phyloP scores from a whole-genome alignment of 1,140 invertebrate genomes.

The Leucophenga varia region DNA sequence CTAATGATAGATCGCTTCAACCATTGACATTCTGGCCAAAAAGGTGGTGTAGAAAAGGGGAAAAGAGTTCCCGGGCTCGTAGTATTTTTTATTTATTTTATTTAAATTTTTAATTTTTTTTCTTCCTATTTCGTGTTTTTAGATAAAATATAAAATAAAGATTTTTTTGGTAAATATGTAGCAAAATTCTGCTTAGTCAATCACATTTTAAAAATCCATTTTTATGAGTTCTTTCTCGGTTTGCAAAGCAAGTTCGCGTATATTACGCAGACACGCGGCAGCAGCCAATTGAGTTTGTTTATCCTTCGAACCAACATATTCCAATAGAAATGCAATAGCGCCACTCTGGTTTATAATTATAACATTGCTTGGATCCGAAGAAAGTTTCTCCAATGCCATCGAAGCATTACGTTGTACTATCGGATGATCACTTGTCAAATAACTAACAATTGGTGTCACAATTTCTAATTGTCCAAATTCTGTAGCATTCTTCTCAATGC shows the following conservation, averaged over 20 bases:
- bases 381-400: constrained; percentile 79
- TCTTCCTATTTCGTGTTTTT: too few species aligned
- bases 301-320: constrained; percentile 81
- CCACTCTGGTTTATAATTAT: constrained; percentile 78
- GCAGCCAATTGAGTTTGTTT: constrained; percentile 83
- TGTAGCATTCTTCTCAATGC: constrained; percentile 80
- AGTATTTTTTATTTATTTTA: too few species aligned
- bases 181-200: too few species aligned
- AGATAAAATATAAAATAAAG: too few species aligned
- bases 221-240: constrained; percentile 10
- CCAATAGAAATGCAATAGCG: constrained; percentile 74
- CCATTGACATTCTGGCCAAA: too few species aligned
- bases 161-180: too few species aligned
- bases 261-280: constrained; percentile 84
- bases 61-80: too few species aligned
- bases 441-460: constrained; percentile 80
- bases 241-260: constrained; percentile 68
- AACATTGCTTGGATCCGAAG: constrained; percentile 85
- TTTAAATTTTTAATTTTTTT: too few species aligned
- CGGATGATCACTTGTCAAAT: constrained; percentile 70
- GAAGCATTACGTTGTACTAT: constrained; percentile 80
- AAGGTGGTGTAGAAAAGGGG: too few species aligned
- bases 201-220: too few species aligned
- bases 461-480: constrained; percentile 79
- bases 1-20: too few species aligned